Conservation (phyloP, 2,888 invertebrate genomes). For the Carabus problematicus region DNA sequence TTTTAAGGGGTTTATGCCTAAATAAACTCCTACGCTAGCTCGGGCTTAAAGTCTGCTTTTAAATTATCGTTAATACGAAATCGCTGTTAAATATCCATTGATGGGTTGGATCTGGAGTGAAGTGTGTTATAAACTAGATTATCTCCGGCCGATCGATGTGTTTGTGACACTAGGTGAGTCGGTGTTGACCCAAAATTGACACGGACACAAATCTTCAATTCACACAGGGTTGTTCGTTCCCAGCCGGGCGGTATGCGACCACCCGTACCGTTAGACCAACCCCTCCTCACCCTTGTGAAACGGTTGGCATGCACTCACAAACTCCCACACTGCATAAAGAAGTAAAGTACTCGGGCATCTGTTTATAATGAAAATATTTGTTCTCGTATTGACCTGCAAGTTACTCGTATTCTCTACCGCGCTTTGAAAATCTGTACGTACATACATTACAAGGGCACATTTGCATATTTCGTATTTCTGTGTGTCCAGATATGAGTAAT, state of each 20-base stretch:
- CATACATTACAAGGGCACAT: neutral
- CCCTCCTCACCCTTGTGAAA: neutral
- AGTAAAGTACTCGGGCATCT: neutral
- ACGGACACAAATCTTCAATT: conserved; percentile 4
- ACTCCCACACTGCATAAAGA: neutral
- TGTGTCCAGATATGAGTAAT: conserved; percentile 23
- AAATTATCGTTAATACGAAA: too few species aligned
- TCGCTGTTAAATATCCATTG: too few species aligned
- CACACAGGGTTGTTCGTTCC: neutral
- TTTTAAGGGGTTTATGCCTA: too few species aligned
- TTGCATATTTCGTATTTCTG: conserved; percentile 27
- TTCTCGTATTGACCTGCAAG: neutral
- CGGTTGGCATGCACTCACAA: neutral
- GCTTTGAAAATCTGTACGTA: conserved; percentile 11
- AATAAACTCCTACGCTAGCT: too few species aligned
- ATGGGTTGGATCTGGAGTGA: too few species aligned
- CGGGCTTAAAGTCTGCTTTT: too few species aligned
- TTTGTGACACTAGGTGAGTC: neutral
- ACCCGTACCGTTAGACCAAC: neutral
- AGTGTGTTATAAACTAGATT: too few species aligned
- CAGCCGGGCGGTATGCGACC: neutral
- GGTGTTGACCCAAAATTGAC: neutral
- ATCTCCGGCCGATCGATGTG: neutral
- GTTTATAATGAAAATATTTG: conserved; percentile 7
- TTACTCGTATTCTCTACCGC: neutral